These are phyloP conservation scores for Lutjanus campechanus DNA, from an alignment of 2,797 vertebrate genomes.

Conservation along the genomic window DNA sequence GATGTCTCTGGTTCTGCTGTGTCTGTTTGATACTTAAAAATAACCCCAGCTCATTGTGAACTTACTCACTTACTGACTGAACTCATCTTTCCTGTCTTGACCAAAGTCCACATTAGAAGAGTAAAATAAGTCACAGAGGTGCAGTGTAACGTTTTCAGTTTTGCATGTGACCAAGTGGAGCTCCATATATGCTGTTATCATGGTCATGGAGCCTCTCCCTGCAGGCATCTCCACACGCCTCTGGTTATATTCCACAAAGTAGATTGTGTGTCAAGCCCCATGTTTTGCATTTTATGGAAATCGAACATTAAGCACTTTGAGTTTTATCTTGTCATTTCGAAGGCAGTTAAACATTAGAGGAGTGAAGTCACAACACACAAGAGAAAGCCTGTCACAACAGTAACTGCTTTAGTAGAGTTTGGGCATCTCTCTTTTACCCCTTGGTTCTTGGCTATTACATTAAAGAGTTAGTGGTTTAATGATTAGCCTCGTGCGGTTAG, in stretches of 20 bases:
- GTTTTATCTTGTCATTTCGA: slow-evolving; percentile 49
- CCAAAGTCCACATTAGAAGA: neutral
- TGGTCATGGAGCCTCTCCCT: slow-evolving; percentile 12
- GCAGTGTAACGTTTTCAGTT: neutral
- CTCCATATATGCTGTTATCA: slow-evolving; percentile 38
- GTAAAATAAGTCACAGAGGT: neutral
- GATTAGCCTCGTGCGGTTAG: neutral
- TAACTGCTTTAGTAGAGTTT: neutral
- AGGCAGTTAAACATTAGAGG: slow-evolving; percentile 54
- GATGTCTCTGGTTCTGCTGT: neutral
- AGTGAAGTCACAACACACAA: slow-evolving; percentile 7
- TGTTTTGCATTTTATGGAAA: slow-evolving; percentile 67
- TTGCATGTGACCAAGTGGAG: slow-evolving; percentile 47
- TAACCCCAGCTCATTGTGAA: neutral
- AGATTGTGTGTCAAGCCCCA: slow-evolving; percentile 9
- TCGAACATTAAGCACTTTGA: slow-evolving; percentile 9
- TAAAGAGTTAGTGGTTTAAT: slow-evolving; percentile 14
- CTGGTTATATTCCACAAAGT: slow-evolving; percentile 42
- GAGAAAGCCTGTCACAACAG: slow-evolving; percentile 5
- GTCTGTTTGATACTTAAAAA: neutral
- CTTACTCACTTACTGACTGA: neutral
- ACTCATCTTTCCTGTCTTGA: neutral
- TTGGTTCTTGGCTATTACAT: neutral
- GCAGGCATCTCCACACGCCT: slow-evolving; percentile 4
- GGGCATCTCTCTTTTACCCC: slow-evolving; percentile 9